These are phyloP conservation scores for Drosophila navojoa DNA, from an alignment of 1,140 invertebrate genomes.

Conservation along the genomic window DNA sequence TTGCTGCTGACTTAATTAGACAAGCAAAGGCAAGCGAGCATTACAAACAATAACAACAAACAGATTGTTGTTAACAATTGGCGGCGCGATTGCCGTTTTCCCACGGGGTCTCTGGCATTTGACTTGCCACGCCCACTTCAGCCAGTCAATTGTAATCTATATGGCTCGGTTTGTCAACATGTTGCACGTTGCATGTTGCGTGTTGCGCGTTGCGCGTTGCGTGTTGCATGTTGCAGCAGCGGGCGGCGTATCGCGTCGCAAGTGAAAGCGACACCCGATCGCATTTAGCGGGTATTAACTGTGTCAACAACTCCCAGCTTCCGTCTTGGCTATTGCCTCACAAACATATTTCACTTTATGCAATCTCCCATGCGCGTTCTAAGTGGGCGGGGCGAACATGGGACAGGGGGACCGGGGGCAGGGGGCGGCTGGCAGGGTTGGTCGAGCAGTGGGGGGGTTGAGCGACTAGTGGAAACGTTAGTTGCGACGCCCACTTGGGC, in stretches of 20 bases:
- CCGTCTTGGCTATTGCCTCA: slow-evolving; percentile 26
- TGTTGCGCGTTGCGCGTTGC: slow-evolving; percentile 28
- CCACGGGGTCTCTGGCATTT: slow-evolving; percentile 71
- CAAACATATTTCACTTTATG: not conserved
- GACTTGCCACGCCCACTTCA: slow-evolving; percentile 26
- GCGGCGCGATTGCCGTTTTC: slow-evolving; percentile 22
- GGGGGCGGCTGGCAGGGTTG: not conserved
- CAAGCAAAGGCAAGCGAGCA: slow-evolving; percentile 36
- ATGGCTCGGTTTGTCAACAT: slow-evolving; percentile 27
- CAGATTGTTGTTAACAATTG: slow-evolving; percentile 41
- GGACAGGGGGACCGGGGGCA: not conserved
- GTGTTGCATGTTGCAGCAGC: slow-evolving; percentile 25
- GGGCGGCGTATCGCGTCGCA: slow-evolving; percentile 22
- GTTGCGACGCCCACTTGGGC: slow-evolving; percentile 63
- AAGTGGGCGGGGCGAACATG: not conserved
- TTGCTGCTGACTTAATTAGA: slow-evolving; percentile 66
- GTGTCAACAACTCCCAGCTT: slow-evolving; percentile 13
- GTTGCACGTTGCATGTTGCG: slow-evolving; percentile 28
- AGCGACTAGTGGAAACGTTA: slow-evolving; percentile 51
- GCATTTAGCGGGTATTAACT: slow-evolving; percentile 1
- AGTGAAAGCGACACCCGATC: slow-evolving; percentile 45
- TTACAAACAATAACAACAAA: not conserved
- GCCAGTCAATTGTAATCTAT: slow-evolving; percentile 9
- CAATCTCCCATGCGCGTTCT: slow-evolving; percentile 4
- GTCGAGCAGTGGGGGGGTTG: too few relatives aligned